These are phyloP conservation scores for Lepus europaeus DNA, from an alignment of 2,113 vertebrate species.

Conservation along the genomic window DNA sequence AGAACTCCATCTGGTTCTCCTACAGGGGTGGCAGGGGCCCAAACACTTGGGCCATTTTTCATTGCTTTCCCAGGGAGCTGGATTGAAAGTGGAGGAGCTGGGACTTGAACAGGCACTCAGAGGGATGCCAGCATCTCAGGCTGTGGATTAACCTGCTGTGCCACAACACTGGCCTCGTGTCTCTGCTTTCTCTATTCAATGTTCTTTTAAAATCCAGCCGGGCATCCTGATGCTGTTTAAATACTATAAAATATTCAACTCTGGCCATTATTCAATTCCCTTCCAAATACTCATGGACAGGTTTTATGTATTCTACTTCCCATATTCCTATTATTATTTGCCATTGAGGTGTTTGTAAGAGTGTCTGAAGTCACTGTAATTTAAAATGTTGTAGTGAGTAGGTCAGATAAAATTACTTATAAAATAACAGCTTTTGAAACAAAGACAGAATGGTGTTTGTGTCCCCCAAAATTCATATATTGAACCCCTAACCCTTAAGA, in stretches of 20 bases:
- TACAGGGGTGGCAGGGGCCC: no score
- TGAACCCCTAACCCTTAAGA: background rate
- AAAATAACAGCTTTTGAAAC: slow-evolving; percentile 37
- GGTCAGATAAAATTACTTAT: background rate
- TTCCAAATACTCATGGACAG: background rate
- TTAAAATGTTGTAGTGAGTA: background rate
- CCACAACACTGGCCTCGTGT: background rate
- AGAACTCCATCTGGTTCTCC: no score
- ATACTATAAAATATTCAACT: background rate
- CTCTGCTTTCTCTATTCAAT: slow-evolving; percentile 2
- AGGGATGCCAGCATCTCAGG: no score
- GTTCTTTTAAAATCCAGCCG: slow-evolving; percentile 24
- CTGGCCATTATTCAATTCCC: background rate
- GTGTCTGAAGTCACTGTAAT: background rate
- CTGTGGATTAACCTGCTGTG: no score
- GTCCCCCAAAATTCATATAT: background rate
- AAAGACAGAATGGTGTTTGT: background rate
- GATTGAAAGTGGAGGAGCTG: no score
- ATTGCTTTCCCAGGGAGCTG: no score
- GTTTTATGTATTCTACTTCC: background rate
- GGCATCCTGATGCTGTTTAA: background rate
- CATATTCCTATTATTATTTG: background rate
- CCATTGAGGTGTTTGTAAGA: background rate
- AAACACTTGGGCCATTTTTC: no score
- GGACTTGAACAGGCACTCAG: no score